Percentiles rank a stretch among this genome's conserved stretches.
These are phyloP conservation scores for Phylloscopus collybita DNA, from an alignment of 2,797 vertebrate genomes.

Conservation along the genomic window DNA sequence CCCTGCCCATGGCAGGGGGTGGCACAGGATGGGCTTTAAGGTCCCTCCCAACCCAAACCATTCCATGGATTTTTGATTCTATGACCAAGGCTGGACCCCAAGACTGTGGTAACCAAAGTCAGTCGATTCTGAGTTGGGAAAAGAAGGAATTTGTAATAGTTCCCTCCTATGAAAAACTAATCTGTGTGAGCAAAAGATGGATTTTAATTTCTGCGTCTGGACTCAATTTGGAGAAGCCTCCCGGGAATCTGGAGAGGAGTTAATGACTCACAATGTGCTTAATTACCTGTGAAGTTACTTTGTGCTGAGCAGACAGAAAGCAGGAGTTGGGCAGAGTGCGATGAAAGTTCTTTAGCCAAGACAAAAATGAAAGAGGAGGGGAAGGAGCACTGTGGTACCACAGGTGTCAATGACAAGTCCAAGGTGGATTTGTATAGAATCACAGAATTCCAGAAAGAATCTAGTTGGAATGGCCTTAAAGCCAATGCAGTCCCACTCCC, in stretches of 20 bases:
- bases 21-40: rapidly evolving
- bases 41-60: neutral
- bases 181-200: neutral
- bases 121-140: neutral
- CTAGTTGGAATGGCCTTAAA: neutral
- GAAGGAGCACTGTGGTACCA: neutral
- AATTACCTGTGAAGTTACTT: neutral
- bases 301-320: neutral
- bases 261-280: neutral
- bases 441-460: neutral
- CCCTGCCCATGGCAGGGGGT: neutral
- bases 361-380: neutral
- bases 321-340: neutral
- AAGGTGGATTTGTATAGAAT: neutral
- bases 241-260: neutral
- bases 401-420: neutral
- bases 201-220: neutral
- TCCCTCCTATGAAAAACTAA: neutral
- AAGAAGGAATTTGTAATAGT: rapidly evolving
- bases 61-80: neutral
- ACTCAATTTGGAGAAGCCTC: neutral
- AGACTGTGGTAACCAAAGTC: neutral
- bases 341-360: neutral
- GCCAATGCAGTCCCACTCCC: rapidly evolving
- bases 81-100: neutral